Percentiles rank a stretch among this genome's conserved stretches.
Evolutionary conservation across 2,797 vertebrate species (phyloP).

Genomic region (Babyrousa celebensis): DNA sequence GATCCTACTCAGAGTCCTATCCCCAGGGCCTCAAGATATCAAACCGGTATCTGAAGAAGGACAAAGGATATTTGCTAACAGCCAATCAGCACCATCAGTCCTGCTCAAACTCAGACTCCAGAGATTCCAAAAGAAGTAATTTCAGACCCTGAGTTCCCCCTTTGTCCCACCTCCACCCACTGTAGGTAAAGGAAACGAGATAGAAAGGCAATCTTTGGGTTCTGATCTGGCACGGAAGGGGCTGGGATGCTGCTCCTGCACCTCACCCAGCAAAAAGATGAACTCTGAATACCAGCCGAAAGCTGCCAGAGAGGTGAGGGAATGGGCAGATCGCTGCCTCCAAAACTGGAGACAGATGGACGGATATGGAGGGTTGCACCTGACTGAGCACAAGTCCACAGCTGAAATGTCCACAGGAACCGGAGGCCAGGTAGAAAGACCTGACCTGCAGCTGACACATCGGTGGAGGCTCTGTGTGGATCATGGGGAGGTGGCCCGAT

Average conservation of each 20-base stretch:
- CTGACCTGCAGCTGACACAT: background rate
- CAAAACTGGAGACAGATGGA: background rate
- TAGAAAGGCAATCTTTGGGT: background rate
- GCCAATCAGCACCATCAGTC: background rate
- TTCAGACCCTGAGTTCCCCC: background rate
- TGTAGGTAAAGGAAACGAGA: constrained; percentile 2
- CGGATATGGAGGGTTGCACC: no score
- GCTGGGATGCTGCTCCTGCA: background rate
- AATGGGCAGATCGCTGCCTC: background rate
- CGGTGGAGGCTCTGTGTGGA: background rate
- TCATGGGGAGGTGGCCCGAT: no score
- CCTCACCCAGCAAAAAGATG: background rate
- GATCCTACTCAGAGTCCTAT: background rate
- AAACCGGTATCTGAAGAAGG: constrained; percentile 9
- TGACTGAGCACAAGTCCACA: background rate
- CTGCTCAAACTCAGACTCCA: background rate
- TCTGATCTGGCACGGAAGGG: background rate
- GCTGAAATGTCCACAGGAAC: background rate
- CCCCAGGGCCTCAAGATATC: background rate
- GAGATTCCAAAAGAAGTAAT: background rate
- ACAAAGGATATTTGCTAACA: background rate
- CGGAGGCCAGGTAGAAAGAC: background rate
- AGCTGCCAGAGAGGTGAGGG: background rate
- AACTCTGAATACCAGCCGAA: background rate
- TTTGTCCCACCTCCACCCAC: background rate